Conservation (phyloP, 1,140 invertebrate species). For the Dinoponera quadriceps region DNA sequence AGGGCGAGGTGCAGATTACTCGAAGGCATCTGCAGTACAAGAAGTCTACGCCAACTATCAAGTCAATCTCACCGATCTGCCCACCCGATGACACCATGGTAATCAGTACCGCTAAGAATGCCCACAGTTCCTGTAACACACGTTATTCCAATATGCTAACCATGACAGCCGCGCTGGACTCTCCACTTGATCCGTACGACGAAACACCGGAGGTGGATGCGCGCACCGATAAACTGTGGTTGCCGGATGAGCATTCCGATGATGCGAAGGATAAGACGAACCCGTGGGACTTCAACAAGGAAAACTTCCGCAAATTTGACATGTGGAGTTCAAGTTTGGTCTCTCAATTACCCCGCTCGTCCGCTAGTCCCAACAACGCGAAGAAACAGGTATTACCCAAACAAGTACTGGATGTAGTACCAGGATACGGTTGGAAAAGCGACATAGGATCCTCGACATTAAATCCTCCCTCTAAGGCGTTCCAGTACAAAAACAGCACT, state of each 20-base stretch:
- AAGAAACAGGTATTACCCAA: background rate
- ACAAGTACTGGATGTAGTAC: background rate
- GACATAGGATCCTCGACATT: no score
- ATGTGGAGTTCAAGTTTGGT: constrained; percentile 27
- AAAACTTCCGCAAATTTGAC: constrained; percentile 30
- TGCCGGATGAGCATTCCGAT: background rate
- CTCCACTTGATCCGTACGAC: no score
- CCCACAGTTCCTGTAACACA: background rate
- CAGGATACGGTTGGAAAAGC: background rate
- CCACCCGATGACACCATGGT: background rate
- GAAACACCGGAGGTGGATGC: background rate
- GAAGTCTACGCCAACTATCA: background rate
- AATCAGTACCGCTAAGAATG: background rate
- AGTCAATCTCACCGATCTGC: constrained; percentile 9
- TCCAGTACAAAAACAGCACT: background rate
- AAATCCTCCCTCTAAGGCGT: background rate
- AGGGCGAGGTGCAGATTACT: constrained; percentile 39
- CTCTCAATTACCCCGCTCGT: background rate
- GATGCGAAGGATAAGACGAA: background rate
- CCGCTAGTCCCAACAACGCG: background rate
- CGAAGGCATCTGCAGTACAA: constrained; percentile 27
- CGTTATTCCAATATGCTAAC: constrained; percentile 26
- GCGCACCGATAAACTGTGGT: constrained; percentile 2
- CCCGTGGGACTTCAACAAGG: background rate
- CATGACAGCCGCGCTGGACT: background rate